Conservation (phyloP, 35 echinoderm and acorn worm species). For the Chiridota heheva region DNA sequence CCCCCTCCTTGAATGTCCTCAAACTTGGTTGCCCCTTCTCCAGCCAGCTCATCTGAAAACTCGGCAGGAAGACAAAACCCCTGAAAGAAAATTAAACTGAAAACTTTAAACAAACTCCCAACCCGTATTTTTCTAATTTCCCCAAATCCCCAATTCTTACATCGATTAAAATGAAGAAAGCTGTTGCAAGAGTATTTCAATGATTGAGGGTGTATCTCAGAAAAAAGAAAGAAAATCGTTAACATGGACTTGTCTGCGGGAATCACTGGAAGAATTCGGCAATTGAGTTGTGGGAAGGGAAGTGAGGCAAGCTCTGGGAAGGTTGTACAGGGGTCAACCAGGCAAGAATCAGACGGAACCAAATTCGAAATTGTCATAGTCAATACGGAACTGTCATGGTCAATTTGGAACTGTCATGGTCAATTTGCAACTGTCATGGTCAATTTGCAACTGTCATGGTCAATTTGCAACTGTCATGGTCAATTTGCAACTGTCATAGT, state of each 20-base stretch:
- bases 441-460: too few relatives aligned
- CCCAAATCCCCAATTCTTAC: background rate
- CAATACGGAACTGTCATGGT: too few relatives aligned
- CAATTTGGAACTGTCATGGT: too few relatives aligned
- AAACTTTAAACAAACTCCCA: background rate
- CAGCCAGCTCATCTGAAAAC: constrained; percentile 84
- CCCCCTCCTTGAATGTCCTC: constrained; percentile 88
- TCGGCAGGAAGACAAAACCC: constrained; percentile 92
- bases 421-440: too few relatives aligned
- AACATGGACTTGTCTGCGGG: background rate
- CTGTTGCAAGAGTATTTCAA: background rate
- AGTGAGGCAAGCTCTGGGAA: too few relatives aligned
- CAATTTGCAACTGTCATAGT: too few relatives aligned
- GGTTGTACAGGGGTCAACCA: too few relatives aligned
- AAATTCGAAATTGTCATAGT: too few relatives aligned
- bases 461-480: too few relatives aligned
- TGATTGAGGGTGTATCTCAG: background rate
- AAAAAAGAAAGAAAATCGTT: background rate
- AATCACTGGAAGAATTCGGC: too few relatives aligned
- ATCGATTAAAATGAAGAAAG: background rate
- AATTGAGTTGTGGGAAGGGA: too few relatives aligned
- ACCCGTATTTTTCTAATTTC: background rate
- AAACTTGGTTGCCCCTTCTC: constrained; percentile 93
- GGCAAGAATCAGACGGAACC: too few relatives aligned
- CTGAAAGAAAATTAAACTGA: constrained; percentile 17